Evolutionary conservation across 1,140 invertebrate genomes (phyloP).

Genomic region (Cylas formicarius): DNA sequence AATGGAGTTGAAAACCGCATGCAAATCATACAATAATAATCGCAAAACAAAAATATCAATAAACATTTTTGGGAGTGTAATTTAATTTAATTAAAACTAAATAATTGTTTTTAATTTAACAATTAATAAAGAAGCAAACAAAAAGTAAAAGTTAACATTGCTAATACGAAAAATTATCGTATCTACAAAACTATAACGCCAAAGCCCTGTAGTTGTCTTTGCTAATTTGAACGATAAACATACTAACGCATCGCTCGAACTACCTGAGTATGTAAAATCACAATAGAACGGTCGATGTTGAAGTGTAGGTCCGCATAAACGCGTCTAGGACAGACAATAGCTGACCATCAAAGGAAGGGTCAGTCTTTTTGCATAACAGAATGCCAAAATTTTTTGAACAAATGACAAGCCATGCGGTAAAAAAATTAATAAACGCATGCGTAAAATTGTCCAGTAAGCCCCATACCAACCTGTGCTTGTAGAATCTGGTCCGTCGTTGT

Average conservation of each 20-base stretch:
- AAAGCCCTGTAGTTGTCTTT: too few species aligned
- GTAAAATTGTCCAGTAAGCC: slow-evolving; percentile 21
- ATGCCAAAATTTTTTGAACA: slow-evolving; percentile 22
- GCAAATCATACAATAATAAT: too few species aligned
- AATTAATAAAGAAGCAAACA: too few species aligned
- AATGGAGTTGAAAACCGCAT: too few species aligned
- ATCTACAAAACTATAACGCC: too few species aligned
- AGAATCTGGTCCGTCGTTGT: slow-evolving; percentile 14
- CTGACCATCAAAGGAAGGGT: slow-evolving; percentile 18
- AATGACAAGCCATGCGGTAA: slow-evolving; percentile 15
- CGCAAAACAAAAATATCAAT: too few species aligned
- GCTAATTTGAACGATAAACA: slow-evolving; percentile 20
- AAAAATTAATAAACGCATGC: slow-evolving; percentile 21
- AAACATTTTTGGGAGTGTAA: too few species aligned
- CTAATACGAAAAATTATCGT: too few species aligned
- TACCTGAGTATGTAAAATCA: slow-evolving; percentile 14
- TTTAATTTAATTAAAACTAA: too few species aligned
- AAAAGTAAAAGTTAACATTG: too few species aligned
- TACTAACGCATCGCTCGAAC: slow-evolving; percentile 7
- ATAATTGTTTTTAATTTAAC: too few species aligned
- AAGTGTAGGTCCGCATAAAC: slow-evolving; percentile 2
- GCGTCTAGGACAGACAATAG: slow-evolving; percentile 7
- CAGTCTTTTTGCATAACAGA: slow-evolving; percentile 13
- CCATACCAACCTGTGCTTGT: slow-evolving; percentile 19
- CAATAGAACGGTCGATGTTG: too few species aligned